Evolutionary conservation across 2,888 invertebrate genomes (phyloP).

Genomic region (Tipula lateralis): DNA sequence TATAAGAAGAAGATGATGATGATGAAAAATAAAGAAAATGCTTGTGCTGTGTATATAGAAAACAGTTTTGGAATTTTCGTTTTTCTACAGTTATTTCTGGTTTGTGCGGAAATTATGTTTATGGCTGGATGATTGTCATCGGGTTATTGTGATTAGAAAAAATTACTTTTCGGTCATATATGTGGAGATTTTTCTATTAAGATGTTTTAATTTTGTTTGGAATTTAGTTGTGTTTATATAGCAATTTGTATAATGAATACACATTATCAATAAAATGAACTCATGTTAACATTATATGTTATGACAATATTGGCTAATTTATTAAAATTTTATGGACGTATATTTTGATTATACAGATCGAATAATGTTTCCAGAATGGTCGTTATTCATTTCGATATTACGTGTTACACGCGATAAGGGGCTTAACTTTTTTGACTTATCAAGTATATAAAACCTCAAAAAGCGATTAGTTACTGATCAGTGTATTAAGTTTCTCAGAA

Average conservation of each 20-base stretch:
- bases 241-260: neutral
- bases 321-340: too few species aligned
- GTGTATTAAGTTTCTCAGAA: too few species aligned
- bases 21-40: neutral
- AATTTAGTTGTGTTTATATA: neutral
- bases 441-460: too few species aligned
- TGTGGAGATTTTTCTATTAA: neutral
- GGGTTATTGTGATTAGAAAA: neutral
- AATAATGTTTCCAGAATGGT: too few species aligned
- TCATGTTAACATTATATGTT: too few species aligned
- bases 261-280: neutral
- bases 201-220: neutral
- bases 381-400: too few species aligned
- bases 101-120: neutral
- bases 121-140: conserved; percentile 1
- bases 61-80: neutral
- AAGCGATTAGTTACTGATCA: too few species aligned
- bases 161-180: neutral
- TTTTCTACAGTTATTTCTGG: neutral
- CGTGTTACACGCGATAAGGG: too few species aligned
- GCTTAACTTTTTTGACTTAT: too few species aligned
- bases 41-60: neutral
- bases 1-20: neutral
- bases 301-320: too few species aligned
- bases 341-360: too few species aligned